Conservation (phyloP, 2,797 vertebrate species). For the Molossus molossus region DNA sequence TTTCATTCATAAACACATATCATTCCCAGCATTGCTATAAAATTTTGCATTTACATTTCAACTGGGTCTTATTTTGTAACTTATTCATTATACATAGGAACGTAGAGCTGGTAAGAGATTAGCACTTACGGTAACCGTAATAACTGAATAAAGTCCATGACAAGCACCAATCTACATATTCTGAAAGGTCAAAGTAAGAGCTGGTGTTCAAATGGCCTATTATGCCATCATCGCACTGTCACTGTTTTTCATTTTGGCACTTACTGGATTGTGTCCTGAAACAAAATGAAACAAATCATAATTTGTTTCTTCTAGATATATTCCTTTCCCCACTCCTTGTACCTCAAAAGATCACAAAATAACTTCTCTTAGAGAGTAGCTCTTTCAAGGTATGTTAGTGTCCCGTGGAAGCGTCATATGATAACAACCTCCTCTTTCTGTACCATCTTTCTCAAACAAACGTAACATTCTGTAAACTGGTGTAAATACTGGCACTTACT, state of each 20-base stretch:
- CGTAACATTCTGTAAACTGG: background rate
- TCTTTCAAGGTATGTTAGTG: background rate
- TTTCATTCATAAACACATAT: background rate
- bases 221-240: background rate
- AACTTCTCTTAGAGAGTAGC: background rate
- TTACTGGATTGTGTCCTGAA: background rate
- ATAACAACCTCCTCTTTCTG: background rate
- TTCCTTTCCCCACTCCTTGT: background rate
- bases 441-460: background rate
- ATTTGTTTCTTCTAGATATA: background rate
- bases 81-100: background rate
- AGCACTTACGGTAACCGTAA: background rate
- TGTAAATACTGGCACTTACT: background rate
- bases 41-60: background rate
- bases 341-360: conserved; percentile 23
- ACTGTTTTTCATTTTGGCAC: conserved; percentile 23
- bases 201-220: background rate
- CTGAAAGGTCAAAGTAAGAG: conserved; percentile 17
- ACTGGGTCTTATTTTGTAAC: background rate
- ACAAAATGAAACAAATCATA: conserved; percentile 3
- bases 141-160: conserved; percentile 8
- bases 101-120: conserved; percentile 6
- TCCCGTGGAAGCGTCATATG: background rate
- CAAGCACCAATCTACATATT: background rate
- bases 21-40: background rate